These are phyloP conservation scores for Hephaestus fuliginosus DNA, from an alignment of 2,797 vertebrate genomes.

Conservation along the genomic window DNA sequence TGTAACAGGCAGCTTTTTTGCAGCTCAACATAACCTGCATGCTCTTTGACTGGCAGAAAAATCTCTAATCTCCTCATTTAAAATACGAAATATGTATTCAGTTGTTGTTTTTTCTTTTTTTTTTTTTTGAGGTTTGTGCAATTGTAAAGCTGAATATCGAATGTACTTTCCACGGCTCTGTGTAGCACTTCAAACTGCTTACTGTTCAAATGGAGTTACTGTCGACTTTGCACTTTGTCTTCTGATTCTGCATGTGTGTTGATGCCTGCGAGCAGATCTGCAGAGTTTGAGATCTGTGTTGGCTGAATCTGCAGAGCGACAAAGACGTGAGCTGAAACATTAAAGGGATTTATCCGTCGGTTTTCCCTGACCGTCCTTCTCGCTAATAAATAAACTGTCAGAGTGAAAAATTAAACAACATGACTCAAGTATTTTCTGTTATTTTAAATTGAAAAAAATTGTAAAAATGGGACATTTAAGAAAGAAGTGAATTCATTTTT, in stretches of 20 bases:
- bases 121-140: conserved; percentile 63
- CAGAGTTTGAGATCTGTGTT: no score
- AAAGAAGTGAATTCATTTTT: background rate
- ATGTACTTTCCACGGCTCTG: conserved; percentile 64
- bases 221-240: conserved; percentile 65
- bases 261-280: background rate
- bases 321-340: background rate
- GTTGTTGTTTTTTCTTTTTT: background rate
- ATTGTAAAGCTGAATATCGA: conserved; percentile 63
- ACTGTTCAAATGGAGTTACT: conserved; percentile 27
- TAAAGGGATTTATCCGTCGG: conserved; percentile 10
- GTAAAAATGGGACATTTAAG: background rate
- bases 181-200: conserved; percentile 41
- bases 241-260: conserved; percentile 50
- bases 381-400: conserved; percentile 46
- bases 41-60: conserved; percentile 30
- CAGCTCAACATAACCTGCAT: conserved; percentile 59
- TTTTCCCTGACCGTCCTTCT: conserved; percentile 32
- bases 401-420: background rate
- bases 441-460: background rate
- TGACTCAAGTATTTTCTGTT: background rate
- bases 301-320: background rate
- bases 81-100: conserved; percentile 21
- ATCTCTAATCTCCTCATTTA: background rate
- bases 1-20: conserved; percentile 32